phyloP scores from a whole-genome alignment of 1,140 invertebrate genomes.

The Cydia splendana region DNA sequence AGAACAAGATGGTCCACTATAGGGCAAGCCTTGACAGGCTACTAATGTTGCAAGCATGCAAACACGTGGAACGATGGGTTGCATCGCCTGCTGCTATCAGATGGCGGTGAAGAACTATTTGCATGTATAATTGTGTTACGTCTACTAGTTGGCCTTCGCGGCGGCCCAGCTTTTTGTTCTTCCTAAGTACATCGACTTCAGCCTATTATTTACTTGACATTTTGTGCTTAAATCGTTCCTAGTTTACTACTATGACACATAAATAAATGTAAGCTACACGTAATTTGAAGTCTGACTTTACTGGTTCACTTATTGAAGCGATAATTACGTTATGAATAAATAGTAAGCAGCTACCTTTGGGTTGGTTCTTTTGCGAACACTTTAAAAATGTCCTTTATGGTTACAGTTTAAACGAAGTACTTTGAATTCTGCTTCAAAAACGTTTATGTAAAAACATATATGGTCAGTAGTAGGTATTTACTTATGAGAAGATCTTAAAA shows the following conservation, averaged over 20 bases:
- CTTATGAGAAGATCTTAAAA: no score
- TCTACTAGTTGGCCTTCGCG: slow-evolving; percentile 15
- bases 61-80: slow-evolving; percentile 13
- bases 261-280: not conserved
- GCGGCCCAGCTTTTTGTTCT: slow-evolving; percentile 22
- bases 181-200: not conserved
- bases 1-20: slow-evolving; percentile 11
- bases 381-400: no score
- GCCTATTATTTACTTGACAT: not conserved
- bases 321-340: not conserved
- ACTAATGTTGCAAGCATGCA: slow-evolving; percentile 13
- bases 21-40: slow-evolving; percentile 8
- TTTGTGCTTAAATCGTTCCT: not conserved
- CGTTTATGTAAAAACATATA: no score
- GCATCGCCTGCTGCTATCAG: slow-evolving; percentile 20
- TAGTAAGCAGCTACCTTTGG: no score
- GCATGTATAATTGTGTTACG: slow-evolving; percentile 28
- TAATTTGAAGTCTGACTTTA: not conserved
- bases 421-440: no score
- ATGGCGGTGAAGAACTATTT: slow-evolving; percentile 26
- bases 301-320: not conserved
- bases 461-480: no score
- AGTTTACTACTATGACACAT: not conserved
- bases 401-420: no score
- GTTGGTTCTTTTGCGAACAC: no score